phyloP scores from a whole-genome alignment of 2,113 vertebrate species.

The Perognathus longimembris region DNA sequence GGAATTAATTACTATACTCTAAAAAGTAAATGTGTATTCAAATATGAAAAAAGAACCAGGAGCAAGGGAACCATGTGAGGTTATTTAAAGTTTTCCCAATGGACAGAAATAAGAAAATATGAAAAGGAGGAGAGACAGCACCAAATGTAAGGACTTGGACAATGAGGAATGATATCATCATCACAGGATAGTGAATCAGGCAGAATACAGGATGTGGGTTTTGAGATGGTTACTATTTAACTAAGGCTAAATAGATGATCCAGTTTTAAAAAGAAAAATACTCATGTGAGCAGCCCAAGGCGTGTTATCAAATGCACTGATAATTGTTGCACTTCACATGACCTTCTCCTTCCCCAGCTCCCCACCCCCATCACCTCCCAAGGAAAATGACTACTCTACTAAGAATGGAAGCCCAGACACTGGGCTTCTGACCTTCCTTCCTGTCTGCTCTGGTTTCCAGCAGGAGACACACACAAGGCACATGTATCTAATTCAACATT shows the following conservation, averaged over 20 bases:
- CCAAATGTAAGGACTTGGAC: not conserved
- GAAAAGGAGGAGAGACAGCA: conserved; percentile 2
- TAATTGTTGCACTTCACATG: not conserved
- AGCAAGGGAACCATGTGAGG: not conserved
- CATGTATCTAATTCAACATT: rapidly evolving
- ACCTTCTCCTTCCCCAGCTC: not conserved
- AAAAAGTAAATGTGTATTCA: not conserved
- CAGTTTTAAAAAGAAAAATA: not conserved
- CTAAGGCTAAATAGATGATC: conserved; percentile 12
- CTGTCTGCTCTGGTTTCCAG: not conserved
- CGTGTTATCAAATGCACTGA: not conserved
- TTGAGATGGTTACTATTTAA: conserved; percentile 1
- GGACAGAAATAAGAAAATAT: not conserved
- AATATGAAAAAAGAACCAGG: not conserved
- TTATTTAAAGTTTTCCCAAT: not conserved
- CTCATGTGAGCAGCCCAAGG: not conserved
- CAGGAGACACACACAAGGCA: not conserved
- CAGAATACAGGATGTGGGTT: not conserved
- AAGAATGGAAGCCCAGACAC: not conserved
- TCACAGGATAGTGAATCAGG: not conserved
- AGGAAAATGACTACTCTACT: not conserved
- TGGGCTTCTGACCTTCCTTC: not conserved
- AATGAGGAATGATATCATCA: not conserved
- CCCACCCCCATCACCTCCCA: too few relatives aligned
- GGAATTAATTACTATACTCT: not conserved